Percentiles rank a stretch among this genome's conserved stretches.
Evolutionary conservation across 2,797 vertebrate species (phyloP).

Genomic region (Clarias platycephalus): DNA sequence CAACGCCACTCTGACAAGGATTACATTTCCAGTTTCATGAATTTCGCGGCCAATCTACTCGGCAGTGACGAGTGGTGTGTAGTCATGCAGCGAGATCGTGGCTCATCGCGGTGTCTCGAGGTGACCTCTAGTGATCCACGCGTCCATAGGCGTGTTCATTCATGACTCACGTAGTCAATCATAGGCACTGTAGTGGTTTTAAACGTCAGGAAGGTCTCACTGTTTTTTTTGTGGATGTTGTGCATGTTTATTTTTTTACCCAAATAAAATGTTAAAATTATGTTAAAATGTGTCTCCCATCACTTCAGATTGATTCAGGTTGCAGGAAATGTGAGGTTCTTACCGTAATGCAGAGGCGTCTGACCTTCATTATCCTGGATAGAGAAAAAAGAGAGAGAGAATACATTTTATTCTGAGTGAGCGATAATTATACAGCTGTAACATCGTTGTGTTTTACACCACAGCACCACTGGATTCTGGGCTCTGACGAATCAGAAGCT

Average conservation of each 20-base stretch:
- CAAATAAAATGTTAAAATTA: neutral
- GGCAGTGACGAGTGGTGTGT: no score
- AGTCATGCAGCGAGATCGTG: no score
- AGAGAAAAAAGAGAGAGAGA: neutral
- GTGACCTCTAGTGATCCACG: no score
- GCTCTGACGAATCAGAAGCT: neutral
- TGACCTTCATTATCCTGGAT: slow-evolving; percentile 94
- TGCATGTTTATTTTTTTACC: neutral
- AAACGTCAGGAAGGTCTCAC: no score
- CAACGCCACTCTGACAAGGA: neutral
- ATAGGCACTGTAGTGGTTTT: no score
- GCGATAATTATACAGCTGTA: neutral
- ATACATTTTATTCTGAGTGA: neutral
- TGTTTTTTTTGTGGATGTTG: no score
- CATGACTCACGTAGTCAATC: no score
- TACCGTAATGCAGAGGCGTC: slow-evolving; percentile 96
- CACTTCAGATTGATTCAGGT: neutral
- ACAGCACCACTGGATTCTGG: neutral
- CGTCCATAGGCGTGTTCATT: no score
- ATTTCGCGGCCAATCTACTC: no score
- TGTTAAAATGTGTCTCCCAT: neutral
- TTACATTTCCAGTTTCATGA: neutral
- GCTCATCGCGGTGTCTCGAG: no score
- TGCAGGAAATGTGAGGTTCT: slow-evolving; percentile 61
- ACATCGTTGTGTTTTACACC: neutral